Evolutionary conservation across 2,113 vertebrate species (phyloP), one percentile per base, ranked within the genome.

Genomic region (Crocuta crocuta): DNA sequence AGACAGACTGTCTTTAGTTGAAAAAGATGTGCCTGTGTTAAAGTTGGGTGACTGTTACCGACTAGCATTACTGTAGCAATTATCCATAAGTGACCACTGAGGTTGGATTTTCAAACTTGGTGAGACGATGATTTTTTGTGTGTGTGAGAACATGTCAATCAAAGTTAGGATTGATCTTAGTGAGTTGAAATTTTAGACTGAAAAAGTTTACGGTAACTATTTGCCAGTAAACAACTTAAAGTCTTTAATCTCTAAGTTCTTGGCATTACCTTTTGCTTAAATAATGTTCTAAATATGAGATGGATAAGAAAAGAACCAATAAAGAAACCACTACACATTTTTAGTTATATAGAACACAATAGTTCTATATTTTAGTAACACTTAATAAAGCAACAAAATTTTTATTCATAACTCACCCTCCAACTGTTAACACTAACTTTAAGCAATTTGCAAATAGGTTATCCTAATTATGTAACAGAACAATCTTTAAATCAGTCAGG

Each of bases 401-500:
- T 86, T 86, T 82, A 89, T 10, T 95, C 23, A 26, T 26, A 93
- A 86, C 31, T 35, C n/a, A 58, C 28, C 3, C 16, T 78, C 74
- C 50, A 84, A 79, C 80, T 74, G 15, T 89, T 95, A 96, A 89
- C 31, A 87, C 6, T 66, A 68, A 71, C 73, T 97, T 97, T 94
- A 89, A 90, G 9, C 28, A 79, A 21, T 86, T 85, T 86, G 91
- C 45, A 89, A 86, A 88, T 58, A 94, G 19, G 68, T 88, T 89
- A 61, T 76, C 80, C 85, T 97, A 95, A 89, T 97, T 76, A 95
- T 58, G 95, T 12, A 26, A 94, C 94, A 96, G 39, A 85, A 39
- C 53, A 95, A 39, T 93, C 94, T 98, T 98, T 97, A 95, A 96
- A 63, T 81, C 83, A 83, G 21, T 88, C 39, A 95, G 48, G 70